Evolutionary conservation across 2,888 invertebrate genomes (phyloP), one percentile per base, ranked within the genome.

Genomic region (Stratiomys singularior): DNA sequence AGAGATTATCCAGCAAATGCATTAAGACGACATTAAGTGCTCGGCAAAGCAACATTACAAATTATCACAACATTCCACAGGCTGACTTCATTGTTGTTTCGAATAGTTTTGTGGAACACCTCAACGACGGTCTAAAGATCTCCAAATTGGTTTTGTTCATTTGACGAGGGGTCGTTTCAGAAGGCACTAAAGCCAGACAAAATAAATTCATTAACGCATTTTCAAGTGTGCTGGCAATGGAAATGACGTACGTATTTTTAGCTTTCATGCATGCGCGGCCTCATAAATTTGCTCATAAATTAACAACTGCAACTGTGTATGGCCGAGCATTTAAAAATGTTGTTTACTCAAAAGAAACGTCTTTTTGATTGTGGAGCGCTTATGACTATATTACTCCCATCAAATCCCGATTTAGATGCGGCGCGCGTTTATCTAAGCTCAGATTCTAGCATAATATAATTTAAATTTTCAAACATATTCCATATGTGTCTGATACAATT

Each of bases 221-320:
- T 52, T 52, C 52, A 13, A 4, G 15, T 13, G 4, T 52, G 18
- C 4, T 52, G 52, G 52, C 15, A 4, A 52, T 52, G 3, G n/a
- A 60, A 60, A 23, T 60, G 21, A 60, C 11, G 60, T 60, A 60
- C 11, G 60, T 60, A 60, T 60, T 60, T 60, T 60, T 60, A 60
- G 23, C 18, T 21, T 60, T 60, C 4, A 60, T 60, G 37, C 37
- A 25, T 21, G 60, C 1, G 0, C 1, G 23, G n/a, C 21, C 60
- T 23, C 60, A 60, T 60, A 25, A 60, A 60, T 60, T 60, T 23
- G 13, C 5, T n/a, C 18, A 13, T 25, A 60, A 60, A 60, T 60
- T 25, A 60, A 23, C 21, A 60, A 52, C 52, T 52, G 52, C 52
- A 52, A 13, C 52, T 13, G n/a, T n/a, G 37, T 9, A 37, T 9